A percentile compares a stretch with the other conserved stretches of the same genome.
These are phyloP conservation scores for Scaptomyza hsui DNA, from an alignment of 1,140 invertebrate genomes.

Conservation along the genomic window DNA sequence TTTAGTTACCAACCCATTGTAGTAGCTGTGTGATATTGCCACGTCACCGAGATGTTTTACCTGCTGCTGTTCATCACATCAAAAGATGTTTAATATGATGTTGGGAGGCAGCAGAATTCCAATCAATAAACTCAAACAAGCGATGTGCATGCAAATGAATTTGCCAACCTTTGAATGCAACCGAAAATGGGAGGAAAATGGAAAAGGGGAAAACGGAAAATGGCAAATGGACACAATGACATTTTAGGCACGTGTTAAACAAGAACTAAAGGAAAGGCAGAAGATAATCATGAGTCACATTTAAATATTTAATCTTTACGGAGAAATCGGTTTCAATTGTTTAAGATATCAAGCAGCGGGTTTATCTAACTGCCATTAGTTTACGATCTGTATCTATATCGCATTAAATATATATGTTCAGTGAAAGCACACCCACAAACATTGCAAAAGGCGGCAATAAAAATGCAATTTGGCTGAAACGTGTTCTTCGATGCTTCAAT, in stretches of 20 bases:
- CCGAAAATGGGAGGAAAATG: conserved; percentile 3
- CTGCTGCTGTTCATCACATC: background rate
- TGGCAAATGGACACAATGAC: conserved; percentile 17
- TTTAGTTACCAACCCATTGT: background rate
- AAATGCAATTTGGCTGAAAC: conserved; percentile 76
- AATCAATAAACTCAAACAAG: conserved; percentile 54
- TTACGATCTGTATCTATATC: background rate
- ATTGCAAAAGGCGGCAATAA: conserved; percentile 61
- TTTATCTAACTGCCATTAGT: background rate
- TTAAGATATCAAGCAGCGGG: background rate
- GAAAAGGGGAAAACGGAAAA: background rate
- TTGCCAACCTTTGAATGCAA: conserved; percentile 23
- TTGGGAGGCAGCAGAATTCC: conserved; percentile 17
- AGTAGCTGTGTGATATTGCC: conserved; percentile 1
- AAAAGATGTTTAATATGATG: background rate
- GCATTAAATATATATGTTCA: conserved; percentile 9
- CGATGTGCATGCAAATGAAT: conserved; percentile 50
- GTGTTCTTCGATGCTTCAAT: conserved; percentile 75
- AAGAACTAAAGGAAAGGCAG: background rate
- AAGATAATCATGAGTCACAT: background rate
- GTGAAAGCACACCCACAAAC: conserved; percentile 11
- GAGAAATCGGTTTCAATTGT: background rate
- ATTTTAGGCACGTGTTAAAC: conserved; percentile 1
- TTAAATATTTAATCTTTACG: background rate
- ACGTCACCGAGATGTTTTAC: background rate